phyloP scores from a whole-genome alignment of 2,797 vertebrate genomes.

The Selene dorsalis region DNA sequence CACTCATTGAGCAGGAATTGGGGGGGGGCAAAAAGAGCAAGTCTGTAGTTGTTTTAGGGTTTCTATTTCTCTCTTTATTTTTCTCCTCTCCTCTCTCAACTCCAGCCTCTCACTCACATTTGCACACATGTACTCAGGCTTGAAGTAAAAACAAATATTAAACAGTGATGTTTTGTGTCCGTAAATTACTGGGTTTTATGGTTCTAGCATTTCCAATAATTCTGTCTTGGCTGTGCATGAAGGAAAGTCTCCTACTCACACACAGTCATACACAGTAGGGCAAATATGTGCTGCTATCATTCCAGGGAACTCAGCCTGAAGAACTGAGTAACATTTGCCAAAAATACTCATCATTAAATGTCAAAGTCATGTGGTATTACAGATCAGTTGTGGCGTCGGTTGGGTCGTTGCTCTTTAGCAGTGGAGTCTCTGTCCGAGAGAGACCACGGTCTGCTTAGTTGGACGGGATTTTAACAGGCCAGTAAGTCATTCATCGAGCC shows the following conservation, averaged over 20 bases:
- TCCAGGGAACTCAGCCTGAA: constrained; percentile 9
- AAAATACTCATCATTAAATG: constrained; percentile 8
- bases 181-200: constrained; percentile 68
- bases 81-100: constrained; percentile 30
- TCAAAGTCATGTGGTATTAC: constrained; percentile 26
- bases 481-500: constrained; percentile 56
- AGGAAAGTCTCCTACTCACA: constrained; percentile 38
- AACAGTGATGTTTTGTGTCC: constrained; percentile 66
- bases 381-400: constrained; percentile 3
- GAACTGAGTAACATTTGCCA: constrained; percentile 13
- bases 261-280: constrained; percentile 15
- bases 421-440: background rate
- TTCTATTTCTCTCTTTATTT: constrained; percentile 71
- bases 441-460: constrained; percentile 40
- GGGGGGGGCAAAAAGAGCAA: background rate
- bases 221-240: constrained; percentile 59
- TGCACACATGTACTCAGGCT: constrained; percentile 42
- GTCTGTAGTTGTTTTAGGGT: constrained; percentile 59
- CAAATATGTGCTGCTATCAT: constrained; percentile 20
- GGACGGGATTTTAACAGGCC: constrained; percentile 47
- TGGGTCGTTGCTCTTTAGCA: constrained; percentile 8
- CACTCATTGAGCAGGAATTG: constrained; percentile 37
- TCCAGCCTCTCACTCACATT: constrained; percentile 54
- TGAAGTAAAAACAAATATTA: constrained; percentile 69
- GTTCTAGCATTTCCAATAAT: constrained; percentile 62